Base-by-base conservation (phyloP, 23 tunicate species). In the Corella eumyota region DNA sequence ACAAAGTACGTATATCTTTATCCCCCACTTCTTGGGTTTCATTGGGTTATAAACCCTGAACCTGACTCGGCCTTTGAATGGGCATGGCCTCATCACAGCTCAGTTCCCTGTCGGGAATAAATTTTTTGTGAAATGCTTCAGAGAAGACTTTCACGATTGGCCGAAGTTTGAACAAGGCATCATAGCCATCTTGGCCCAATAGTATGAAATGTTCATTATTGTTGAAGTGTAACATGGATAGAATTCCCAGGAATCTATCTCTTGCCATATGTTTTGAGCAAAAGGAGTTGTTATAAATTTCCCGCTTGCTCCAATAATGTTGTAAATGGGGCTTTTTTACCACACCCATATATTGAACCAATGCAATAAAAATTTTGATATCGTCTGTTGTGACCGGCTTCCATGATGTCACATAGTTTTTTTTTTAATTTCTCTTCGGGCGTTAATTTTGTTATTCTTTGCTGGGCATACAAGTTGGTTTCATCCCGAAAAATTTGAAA, bases 141-240 rank as follows among this genome's bases (percentile, higher is more conserved):
- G 15, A 15, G 11, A 40, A 40, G 15, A 9, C 13, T 9, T 11
- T 9, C 11, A 11, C 11, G 15, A 40, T 40, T 40, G 48, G 48
- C 15, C 48, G 11, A 9, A 40, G 11, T 15, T 15, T 40, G 48
- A 9, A 40, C 48, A 40, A 40, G 15, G 48, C 13, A 15, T 40
- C 48, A 40, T 40, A 15, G 48, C 48, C 48, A 40, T 40, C 48
- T 40, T 40, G 48, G 48, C 48, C 48, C 11, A 40, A 40, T 11
- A 15, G 48, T 11, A 40, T 40, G 48, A 9, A 40, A 9, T 40
- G 11, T 40, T 40, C 48, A 40, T 15, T 15, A 40, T 40, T 15
- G 15, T 40, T 40, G 15, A 40, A 40, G 15, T 40, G 48, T 11
- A 40, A 15, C 48, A 40, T 40, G 13, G 48, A 11, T 11, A 40